Evolutionary conservation across 2,113 vertebrate species (phyloP).

Genomic region (Eleginops maclovinus): DNA sequence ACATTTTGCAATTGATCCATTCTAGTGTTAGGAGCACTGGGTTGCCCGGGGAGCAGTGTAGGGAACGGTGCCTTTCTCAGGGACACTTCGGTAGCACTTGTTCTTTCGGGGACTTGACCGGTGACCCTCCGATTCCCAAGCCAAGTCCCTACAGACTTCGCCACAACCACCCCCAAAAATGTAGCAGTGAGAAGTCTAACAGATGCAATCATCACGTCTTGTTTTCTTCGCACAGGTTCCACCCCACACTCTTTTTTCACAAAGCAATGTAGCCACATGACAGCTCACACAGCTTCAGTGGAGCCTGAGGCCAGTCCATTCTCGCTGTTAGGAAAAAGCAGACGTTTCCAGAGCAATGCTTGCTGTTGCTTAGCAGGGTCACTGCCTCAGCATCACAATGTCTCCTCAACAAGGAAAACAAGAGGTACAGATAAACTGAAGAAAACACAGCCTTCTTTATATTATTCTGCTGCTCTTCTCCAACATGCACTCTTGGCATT

Average conservation of each 20-base stretch:
- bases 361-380: constrained; percentile 29
- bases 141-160: too few relatives aligned
- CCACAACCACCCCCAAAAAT: too few relatives aligned
- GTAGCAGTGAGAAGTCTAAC: neutral
- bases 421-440: neutral
- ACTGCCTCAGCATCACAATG: neutral
- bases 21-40: too few relatives aligned
- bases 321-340: constrained; percentile 9
- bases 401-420: constrained; percentile 21
- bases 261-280: neutral
- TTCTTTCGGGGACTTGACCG: too few relatives aligned
- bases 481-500: too few relatives aligned
- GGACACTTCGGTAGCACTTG: too few relatives aligned
- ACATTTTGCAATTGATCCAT: too few relatives aligned
- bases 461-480: neutral
- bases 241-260: neutral
- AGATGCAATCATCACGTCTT: neutral
- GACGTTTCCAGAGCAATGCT: neutral
- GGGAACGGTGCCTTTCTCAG: too few relatives aligned
- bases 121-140: too few relatives aligned
- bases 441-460: neutral
- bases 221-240: neutral
- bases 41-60: too few relatives aligned
- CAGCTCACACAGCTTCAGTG: constrained; percentile 25
- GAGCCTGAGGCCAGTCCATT: constrained; percentile 1